Base-by-base conservation (phyloP, 2,113 vertebrate species). In the Megaleporinus macrocephalus region DNA sequence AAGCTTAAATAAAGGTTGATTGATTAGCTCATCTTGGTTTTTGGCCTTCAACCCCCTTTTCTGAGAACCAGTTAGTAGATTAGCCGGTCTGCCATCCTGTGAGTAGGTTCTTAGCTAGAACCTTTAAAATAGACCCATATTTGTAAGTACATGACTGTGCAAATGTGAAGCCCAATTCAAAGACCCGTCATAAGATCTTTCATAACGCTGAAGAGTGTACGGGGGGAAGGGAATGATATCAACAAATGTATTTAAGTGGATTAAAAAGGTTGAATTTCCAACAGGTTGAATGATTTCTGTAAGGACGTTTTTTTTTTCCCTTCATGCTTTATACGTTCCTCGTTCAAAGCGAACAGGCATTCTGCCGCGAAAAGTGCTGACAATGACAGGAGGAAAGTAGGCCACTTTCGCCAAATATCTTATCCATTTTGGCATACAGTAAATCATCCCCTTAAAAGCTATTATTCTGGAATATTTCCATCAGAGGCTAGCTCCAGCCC, bases 391-490 rank as follows among this genome's bases (percentile, higher is more conserved):
- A 70, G 57, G 63, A 68, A 78, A 71, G 24, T 55, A 47, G 51
- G 61, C 66, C 41, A 16, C 61, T 81, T 79, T 85, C 47, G 63
- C 41, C 33, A 30, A 84, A 76, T 76, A 76, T 76, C 49, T 72
- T 62, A 72, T 81, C 72, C 79, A 76, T 84, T 62, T 75, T 75
- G 75, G 71, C 66, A 78, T 68, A 57, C 57, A 65, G 84, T 85
- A 85, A 87, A 82, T 76, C 79, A 76, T 86, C 49, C 62, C 55
- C 55, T 66, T 84, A 87, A 82, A 79, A 82, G 79, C 68, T 69
- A 85, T 78, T 82, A 73, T 81, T 82, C 75, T 78, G 73, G 77
- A 83, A 83, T 79, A 85, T 87, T 81, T 82, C 63, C 70, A 85
- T 85, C 75, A 76, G 66, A 72, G 30, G 66, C 41, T 71, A 65